Base-by-base conservation (phyloP, 2,113 vertebrate genomes). In the Ammodytes marinus region DNA sequence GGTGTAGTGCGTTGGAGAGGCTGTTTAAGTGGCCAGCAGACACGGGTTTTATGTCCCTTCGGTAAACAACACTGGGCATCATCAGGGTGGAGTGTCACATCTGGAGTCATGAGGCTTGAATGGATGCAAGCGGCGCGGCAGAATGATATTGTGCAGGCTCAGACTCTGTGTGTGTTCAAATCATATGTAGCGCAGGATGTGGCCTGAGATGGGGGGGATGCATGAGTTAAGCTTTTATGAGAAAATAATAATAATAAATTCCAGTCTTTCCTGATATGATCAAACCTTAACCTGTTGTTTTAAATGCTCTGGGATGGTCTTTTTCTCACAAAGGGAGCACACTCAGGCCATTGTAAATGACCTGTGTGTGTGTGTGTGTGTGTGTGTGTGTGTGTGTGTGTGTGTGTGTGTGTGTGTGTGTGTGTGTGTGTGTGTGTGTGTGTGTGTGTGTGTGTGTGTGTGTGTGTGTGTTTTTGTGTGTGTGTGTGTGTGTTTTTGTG, bases 11-110 rank as follows among this genome's bases (percentile, higher is more conserved):
- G 80, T 72, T 74, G 63, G 77, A 91, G 69, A 77, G 69, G 74
- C 37, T 59, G 69, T 67, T 74, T 68, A 84, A 86, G 89, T 70
- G 86, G 82, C 74, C 64, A 43, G 75, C 71, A 83, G 80, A 88
- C 80, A 46, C 10, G 2, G 82, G 52, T 82, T 89, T 77, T 88
- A 80, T 82, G 85, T 85, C 76, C 43, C 43, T 27, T 76, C 74
- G 54, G 79, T 86, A 91, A 93, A 93, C 86, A 91, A 72, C 75
- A 74, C 54, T 49, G 80, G 49, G 53, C 52, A 72, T 89, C 79
- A 79, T 90, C 66, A 63, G 69, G 80, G 55, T 43, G 74, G 40
- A 81, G 79, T 79, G 77, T 85, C 78, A 82, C 80, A 55, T 86
- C 65, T 89, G 79, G 79, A 86, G 61, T 69, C 52, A 55, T 14